Evolutionary conservation across 2,113 vertebrate species (phyloP).

Genomic region (Tamias sibiricus): DNA sequence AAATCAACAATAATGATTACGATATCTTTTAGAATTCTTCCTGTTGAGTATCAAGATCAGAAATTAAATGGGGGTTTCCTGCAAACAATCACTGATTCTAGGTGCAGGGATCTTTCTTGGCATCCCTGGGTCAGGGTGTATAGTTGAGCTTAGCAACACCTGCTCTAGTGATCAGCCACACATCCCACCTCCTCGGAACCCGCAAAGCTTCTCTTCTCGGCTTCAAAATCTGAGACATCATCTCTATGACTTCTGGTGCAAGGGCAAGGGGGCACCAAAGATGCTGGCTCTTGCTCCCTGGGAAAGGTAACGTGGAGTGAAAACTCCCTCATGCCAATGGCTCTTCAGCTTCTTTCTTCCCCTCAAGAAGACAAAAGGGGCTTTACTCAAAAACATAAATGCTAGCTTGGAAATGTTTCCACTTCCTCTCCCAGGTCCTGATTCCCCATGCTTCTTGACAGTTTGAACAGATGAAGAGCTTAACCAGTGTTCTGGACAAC

Average conservation of each 20-base stretch:
- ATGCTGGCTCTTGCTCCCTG: background rate
- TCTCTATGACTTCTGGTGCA: background rate
- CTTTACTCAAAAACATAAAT: background rate
- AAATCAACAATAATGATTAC: background rate
- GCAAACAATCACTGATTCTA: background rate
- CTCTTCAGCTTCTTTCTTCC: background rate
- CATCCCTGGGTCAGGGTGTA: background rate
- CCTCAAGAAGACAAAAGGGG: background rate
- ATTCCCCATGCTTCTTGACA: background rate
- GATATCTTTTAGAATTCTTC: background rate
- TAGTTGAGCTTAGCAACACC: background rate
- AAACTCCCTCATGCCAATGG: fast-evolving
- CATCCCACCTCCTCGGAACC: background rate
- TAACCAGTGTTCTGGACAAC: background rate
- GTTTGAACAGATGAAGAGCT: background rate
- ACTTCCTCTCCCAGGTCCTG: background rate
- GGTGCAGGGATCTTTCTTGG: background rate
- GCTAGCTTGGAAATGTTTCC: background rate
- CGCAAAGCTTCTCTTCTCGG: background rate
- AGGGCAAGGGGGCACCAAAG: background rate
- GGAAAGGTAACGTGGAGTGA: background rate
- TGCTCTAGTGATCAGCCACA: background rate
- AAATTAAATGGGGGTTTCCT: background rate
- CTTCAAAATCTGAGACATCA: background rate
- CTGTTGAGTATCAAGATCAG: background rate